These are phyloP conservation scores for Chrysolina oricalcia DNA, from an alignment of 2,888 invertebrate species.

Conservation along the genomic window DNA sequence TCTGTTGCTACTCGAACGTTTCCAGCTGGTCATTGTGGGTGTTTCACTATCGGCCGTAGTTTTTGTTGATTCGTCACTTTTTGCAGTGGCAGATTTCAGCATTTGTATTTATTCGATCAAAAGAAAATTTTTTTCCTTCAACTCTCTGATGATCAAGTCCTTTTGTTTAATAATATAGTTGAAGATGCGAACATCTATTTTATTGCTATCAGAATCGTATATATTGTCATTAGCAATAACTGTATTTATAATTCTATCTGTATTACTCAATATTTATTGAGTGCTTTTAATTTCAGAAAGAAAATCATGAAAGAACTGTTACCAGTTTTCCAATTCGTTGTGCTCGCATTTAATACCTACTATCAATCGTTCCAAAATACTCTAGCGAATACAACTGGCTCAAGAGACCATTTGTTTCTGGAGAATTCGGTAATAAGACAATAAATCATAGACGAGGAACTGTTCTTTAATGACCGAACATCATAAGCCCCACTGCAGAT, in stretches of 20 bases:
- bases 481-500: slow-evolving; percentile 53
- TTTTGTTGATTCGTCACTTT: not conserved
- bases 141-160: not conserved
- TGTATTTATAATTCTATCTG: too few species aligned
- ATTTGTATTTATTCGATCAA: not conserved
- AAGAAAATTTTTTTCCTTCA: not conserved
- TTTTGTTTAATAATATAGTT: slow-evolving; percentile 4
- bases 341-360: not conserved
- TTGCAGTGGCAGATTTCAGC: not conserved
- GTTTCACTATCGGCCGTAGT: not conserved
- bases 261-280: too few species aligned
- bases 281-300: not conserved
- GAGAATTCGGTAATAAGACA: slow-evolving; percentile 16
- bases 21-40: not conserved
- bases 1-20: not conserved
- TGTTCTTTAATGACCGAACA: slow-evolving; percentile 50
- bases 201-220: not conserved
- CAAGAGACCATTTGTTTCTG: slow-evolving; percentile 5
- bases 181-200: not conserved
- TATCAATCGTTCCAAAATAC: not conserved
- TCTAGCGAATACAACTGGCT: not conserved
- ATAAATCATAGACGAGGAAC: slow-evolving; percentile 27
- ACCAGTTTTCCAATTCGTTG: slow-evolving; percentile 2
- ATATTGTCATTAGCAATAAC: too few species aligned
- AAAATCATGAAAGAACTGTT: not conserved